Conservation (phyloP, 2,113 vertebrate genomes). For the Buteo buteo region DNA sequence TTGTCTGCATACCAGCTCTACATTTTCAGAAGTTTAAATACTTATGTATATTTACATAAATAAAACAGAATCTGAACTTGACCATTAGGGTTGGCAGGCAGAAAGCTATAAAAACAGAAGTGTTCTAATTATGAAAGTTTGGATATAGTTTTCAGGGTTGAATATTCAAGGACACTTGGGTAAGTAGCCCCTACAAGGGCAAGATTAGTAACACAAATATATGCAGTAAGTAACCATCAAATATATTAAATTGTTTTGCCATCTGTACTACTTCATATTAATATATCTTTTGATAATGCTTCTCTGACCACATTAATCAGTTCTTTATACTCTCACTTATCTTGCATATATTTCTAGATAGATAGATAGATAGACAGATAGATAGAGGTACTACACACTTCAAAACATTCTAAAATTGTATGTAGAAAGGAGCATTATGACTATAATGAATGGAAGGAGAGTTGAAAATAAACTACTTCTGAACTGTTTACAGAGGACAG, state of each 20-base stretch:
- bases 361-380: too few species aligned
- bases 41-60: not conserved
- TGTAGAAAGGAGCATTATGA: not conserved
- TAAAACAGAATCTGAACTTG: not conserved
- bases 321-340: not conserved
- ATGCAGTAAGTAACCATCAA: not conserved
- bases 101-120: not conserved
- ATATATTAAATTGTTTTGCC: not conserved
- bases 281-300: not conserved
- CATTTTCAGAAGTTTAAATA: not conserved
- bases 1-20: not conserved
- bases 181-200: not conserved
- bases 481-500: not conserved
- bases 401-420: not conserved
- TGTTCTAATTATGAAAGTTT: not conserved
- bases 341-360: not conserved
- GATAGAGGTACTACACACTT: not conserved
- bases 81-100: not conserved
- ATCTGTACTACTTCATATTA: not conserved
- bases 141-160: not conserved
- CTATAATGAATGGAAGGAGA: not conserved
- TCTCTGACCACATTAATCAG: not conserved
- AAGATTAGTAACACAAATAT: not conserved
- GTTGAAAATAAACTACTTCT: not conserved
- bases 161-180: not conserved